These are phyloP conservation scores for Spondyliosoma cantharus DNA, from an alignment of 2,797 vertebrate genomes.

Conservation along the genomic window DNA sequence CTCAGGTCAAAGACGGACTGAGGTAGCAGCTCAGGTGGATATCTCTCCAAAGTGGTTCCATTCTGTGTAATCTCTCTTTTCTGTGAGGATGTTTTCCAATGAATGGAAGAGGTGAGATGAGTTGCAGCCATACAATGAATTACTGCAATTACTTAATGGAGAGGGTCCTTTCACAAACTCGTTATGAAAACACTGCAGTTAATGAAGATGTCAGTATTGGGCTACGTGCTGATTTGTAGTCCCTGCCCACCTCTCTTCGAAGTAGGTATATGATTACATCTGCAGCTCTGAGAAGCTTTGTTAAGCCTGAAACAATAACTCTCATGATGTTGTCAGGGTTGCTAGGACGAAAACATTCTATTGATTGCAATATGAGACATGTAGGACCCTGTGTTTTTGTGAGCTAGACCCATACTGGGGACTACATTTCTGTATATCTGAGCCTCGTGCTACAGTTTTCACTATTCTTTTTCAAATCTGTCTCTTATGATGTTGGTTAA, in stretches of 20 bases:
- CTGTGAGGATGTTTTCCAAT: not conserved
- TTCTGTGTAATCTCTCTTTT: too few species aligned
- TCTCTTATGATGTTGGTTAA: not conserved
- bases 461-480: not conserved
- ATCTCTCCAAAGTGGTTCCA: too few species aligned
- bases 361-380: not conserved
- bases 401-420: not conserved
- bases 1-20: not conserved
- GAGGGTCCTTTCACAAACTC: not conserved
- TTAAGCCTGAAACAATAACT: not conserved
- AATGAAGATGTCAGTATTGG: not conserved
- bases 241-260: not conserved
- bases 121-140: not conserved
- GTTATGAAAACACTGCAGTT: not conserved
- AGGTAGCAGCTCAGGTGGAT: too few species aligned
- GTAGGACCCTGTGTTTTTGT: too few species aligned
- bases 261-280: not conserved
- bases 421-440: not conserved
- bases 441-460: not conserved
- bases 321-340: not conserved
- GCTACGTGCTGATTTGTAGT: not conserved
- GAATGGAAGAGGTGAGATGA: not conserved
- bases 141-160: not conserved
- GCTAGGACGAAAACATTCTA: not conserved
- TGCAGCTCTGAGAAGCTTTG: slow-evolving; percentile 1